Conservation (phyloP, 1,140 invertebrate genomes). For the Grapholita molesta region DNA sequence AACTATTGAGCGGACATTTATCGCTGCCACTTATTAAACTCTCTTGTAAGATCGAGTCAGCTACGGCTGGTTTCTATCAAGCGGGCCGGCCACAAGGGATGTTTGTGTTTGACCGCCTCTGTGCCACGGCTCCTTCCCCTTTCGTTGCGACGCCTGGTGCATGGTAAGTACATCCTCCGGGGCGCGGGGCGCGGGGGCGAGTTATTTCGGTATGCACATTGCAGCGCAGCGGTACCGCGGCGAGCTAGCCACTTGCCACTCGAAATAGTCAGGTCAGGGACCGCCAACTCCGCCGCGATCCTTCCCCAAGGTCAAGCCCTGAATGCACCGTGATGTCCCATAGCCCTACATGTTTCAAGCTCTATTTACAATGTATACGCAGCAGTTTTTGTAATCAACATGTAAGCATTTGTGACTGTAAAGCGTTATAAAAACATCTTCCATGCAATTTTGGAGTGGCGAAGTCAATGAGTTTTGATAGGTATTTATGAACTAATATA, state of each 20-base stretch:
- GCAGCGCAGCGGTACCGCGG: slow-evolving; percentile 55
- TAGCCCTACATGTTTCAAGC: slow-evolving; percentile 41
- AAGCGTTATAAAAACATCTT: too few relatives aligned
- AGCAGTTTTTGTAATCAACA: neutral
- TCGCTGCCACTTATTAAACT: slow-evolving; percentile 32
- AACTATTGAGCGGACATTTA: slow-evolving; percentile 59
- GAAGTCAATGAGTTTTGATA: slow-evolving; percentile 26
- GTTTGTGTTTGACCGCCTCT: slow-evolving; percentile 37
- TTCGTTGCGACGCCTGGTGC: slow-evolving; percentile 45
- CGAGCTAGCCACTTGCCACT: slow-evolving; percentile 70
- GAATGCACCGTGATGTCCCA: slow-evolving; percentile 4
- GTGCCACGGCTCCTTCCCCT: slow-evolving; percentile 39
- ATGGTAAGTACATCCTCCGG: slow-evolving; percentile 43
- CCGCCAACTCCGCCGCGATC: slow-evolving; percentile 68
- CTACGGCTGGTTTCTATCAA: slow-evolving; percentile 13
- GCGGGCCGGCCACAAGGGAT: slow-evolving; percentile 33
- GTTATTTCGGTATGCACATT: slow-evolving; percentile 78
- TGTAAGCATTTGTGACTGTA: too few relatives aligned
- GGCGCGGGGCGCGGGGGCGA: slow-evolving; percentile 30
- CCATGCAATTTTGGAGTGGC: neutral
- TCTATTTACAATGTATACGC: slow-evolving; percentile 42
- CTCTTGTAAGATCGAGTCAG: slow-evolving; percentile 1
- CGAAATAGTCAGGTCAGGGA: slow-evolving; percentile 77
- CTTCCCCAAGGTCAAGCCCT: slow-evolving; percentile 71
- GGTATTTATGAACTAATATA: slow-evolving; percentile 20